phyloP scores from a whole-genome alignment of 2,113 vertebrate genomes.

The Callaeas wilsoni region DNA sequence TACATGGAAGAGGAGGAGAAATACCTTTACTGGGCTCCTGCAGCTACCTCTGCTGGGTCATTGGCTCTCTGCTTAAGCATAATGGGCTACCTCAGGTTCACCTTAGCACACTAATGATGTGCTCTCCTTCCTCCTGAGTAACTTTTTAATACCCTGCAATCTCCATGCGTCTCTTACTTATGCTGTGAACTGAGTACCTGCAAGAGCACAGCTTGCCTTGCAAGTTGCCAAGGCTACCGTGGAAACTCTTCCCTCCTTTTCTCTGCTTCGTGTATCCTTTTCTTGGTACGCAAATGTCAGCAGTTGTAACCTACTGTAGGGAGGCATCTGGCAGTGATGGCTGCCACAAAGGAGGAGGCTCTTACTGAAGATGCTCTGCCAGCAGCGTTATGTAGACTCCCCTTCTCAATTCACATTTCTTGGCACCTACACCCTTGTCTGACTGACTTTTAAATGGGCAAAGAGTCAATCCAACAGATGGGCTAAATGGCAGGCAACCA shows the following conservation, averaged over 20 bases:
- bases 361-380: constrained; percentile 23
- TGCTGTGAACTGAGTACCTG: background rate
- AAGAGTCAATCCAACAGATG: constrained; percentile 58
- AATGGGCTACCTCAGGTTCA: background rate
- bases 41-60: background rate
- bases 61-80: background rate
- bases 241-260: background rate
- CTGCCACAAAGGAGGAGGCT: constrained; percentile 42
- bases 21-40: background rate
- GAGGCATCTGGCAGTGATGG: constrained; percentile 49
- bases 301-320: constrained; percentile 29
- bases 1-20: background rate
- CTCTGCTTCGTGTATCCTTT: background rate
- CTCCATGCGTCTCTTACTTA: background rate
- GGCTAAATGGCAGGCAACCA: constrained; percentile 46
- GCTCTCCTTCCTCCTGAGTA: background rate
- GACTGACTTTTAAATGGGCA: constrained; percentile 53
- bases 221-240: constrained; percentile 25
- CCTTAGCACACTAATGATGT: rapidly evolving
- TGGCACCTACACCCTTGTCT: constrained; percentile 45
- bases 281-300: constrained; percentile 32
- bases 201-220: constrained; percentile 36
- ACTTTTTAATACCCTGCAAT: background rate
- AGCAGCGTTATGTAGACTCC: constrained; percentile 17
- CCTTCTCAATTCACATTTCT: constrained; percentile 50